Evolutionary conservation across 2,797 vertebrate genomes (phyloP), one percentile per base, ranked within the genome.

Genomic region (Anolis apletophallus): DNA sequence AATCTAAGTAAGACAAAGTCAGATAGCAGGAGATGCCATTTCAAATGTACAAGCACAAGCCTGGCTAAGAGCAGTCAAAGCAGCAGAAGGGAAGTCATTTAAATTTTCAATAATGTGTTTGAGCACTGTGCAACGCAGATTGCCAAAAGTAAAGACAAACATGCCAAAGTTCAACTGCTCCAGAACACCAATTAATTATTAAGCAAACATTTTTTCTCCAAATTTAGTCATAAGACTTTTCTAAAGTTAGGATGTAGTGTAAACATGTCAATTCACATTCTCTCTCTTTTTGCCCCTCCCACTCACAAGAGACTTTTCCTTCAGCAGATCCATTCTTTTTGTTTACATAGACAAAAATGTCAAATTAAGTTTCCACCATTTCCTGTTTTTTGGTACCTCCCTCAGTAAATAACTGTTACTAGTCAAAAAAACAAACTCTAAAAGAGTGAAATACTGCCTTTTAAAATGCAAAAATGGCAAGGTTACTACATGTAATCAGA

Each of bases 101-200:
- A 68, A n/a, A n/a, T n/a, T 50, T 81, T 81, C 32, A 64, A 81
- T 87, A 93, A 88, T 9, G 16, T 50, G 64, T 81, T 76, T 85
- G 76, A 75, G 88, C 88, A 86, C 40, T 40, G 85, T 59, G 79
- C 0, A 34, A 40, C 86, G 29, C 11, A 85, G 85, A 50, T 74
- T 88, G 59, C 50, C 61, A 91, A 92, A 88, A 92, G 23, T 81
- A 84, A 72, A 93, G 72, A 69, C 72, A 84, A 81, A 32, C 3
- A 71, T 64, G 90, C 36, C 50, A 72, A 94, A 92, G 88, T 75
- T 91, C 88, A 91, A 57, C 26, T 83, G 21, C 59, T 88, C 78
- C 46, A 85, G 21, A 67, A 80, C 57, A 54, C 32, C 86, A 87
- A 34, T 84, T 88, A 72, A 89, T 10, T 88, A 92, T 87, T 23